phyloP scores from a whole-genome alignment of 2,888 invertebrate genomes.

The Chrysodeixis includens region DNA sequence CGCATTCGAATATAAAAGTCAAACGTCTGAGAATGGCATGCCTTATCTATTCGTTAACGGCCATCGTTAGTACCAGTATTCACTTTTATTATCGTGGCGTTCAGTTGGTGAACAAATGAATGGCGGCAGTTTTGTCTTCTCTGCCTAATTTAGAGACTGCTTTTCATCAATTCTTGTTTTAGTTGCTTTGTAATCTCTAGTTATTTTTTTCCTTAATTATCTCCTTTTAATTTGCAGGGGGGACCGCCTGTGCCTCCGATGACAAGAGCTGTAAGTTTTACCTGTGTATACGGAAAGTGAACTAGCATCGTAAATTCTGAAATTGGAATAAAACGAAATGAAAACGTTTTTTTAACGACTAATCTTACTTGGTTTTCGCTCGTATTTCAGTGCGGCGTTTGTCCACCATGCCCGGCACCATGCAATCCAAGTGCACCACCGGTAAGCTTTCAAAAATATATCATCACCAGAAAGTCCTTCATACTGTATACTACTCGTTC shows the following conservation, averaged over 20 bases:
- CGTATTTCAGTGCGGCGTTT: conserved; percentile 78
- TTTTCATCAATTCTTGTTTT: neutral
- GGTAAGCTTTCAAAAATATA: conserved; percentile 62
- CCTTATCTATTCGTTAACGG: no score
- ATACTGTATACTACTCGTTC: no score
- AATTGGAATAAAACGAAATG: no score
- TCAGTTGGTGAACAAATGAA: neutral
- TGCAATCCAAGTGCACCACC: conserved; percentile 83
- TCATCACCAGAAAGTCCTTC: no score
- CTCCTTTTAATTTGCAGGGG: conserved; percentile 64
- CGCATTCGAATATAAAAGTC: no score
- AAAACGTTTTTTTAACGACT: no score
- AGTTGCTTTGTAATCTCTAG: neutral
- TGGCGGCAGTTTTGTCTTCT: neutral
- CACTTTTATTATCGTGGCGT: neutral
- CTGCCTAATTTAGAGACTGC: neutral
- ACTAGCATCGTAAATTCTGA: no score
- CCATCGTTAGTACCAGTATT: no score
- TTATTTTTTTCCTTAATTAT: no score
- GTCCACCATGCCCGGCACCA: conserved; percentile 82
- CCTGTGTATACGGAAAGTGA: neutral
- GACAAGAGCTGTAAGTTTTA: conserved; percentile 76
- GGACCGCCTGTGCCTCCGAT: conserved; percentile 77
- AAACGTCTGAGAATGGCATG: no score
- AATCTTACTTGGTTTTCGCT: conserved; percentile 1